Evolutionary conservation across 2,113 vertebrate species (phyloP).

Genomic region (Microtus montanus): DNA sequence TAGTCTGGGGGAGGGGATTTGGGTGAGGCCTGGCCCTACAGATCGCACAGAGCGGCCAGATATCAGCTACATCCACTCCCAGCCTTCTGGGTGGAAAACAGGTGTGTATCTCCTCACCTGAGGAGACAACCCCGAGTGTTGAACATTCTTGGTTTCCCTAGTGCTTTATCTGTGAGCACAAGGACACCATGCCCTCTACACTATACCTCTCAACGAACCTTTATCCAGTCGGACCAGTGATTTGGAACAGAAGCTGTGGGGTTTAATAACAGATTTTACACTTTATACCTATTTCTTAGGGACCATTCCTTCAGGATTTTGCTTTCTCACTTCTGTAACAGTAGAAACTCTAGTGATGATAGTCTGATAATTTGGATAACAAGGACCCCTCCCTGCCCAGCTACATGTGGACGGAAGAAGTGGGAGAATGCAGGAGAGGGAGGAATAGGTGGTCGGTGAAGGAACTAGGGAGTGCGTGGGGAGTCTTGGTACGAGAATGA

Average conservation of each 20-base stretch:
- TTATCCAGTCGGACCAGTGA: neutral
- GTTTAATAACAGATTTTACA: neutral
- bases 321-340: slow-evolving; percentile 11
- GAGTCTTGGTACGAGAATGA: neutral
- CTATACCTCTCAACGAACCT: neutral
- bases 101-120: neutral
- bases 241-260: neutral
- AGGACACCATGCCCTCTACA: neutral
- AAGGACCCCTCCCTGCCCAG: neutral
- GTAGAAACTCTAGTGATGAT: neutral
- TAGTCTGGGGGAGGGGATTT: neutral
- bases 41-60: neutral
- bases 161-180: neutral
- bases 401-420: neutral
- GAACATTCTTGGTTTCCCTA: neutral
- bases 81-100: neutral
- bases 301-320: neutral
- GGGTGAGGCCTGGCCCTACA: neutral
- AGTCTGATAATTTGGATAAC: neutral
- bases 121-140: neutral
- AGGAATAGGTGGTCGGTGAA: neutral
- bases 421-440: neutral
- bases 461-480: neutral
- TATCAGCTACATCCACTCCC: neutral
- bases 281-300: slow-evolving; percentile 9